A percentile compares a stretch with the other conserved stretches of the same genome.
phyloP scores from a whole-genome alignment of 1,140 invertebrate species.

The Mizuhopecten yessoensis region DNA sequence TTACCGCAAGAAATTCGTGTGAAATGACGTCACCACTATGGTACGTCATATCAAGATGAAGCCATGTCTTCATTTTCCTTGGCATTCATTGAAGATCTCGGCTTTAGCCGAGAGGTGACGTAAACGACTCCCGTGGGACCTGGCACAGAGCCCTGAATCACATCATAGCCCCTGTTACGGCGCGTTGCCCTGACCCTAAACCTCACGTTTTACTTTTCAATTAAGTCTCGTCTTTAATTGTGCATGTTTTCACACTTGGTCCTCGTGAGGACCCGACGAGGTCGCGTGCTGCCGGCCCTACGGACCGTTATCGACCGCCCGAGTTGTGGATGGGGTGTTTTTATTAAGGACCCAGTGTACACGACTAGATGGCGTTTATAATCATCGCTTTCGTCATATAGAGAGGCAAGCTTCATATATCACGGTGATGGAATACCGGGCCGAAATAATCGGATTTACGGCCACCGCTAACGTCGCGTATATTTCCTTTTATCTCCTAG shows the following conservation, averaged over 20 bases:
- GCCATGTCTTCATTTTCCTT: background rate
- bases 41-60: background rate
- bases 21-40: background rate
- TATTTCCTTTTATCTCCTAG: background rate
- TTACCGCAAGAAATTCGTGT: no score
- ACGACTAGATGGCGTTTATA: conserved; percentile 33
- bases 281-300: conserved; percentile 19
- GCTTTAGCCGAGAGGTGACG: background rate
- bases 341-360: background rate
- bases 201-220: conserved; percentile 27
- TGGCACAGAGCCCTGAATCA: background rate
- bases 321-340: conserved; percentile 32
- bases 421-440: conserved; percentile 6
- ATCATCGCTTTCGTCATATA: conserved; percentile 38
- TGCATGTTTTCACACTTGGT: conserved; percentile 6
- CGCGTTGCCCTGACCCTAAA: background rate
- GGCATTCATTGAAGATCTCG: background rate
- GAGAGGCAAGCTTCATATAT: background rate
- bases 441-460: conserved; percentile 17
- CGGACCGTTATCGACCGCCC: conserved; percentile 13
- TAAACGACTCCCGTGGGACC: background rate
- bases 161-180: background rate
- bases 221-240: conserved; percentile 39
- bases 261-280: background rate
- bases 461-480: background rate